Percentiles rank a stretch among this genome's conserved stretches.
These are phyloP conservation scores for Synanthedon tipuliformis DNA, from an alignment of 2,888 invertebrate genomes.

Conservation along the genomic window DNA sequence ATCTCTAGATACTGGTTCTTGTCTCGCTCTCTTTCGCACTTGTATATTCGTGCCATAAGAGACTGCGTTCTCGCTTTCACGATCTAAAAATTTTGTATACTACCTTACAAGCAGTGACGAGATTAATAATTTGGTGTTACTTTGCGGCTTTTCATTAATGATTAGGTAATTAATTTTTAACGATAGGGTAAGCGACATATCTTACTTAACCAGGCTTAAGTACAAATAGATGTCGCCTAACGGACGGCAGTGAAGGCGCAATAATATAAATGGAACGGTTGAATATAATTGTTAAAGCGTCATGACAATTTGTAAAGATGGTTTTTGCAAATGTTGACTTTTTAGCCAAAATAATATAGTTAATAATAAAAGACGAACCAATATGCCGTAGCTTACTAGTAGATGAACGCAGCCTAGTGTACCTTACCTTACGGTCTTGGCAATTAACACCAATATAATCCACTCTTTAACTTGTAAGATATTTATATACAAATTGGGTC, in stretches of 20 bases:
- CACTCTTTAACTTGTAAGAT: slow-evolving; percentile 61
- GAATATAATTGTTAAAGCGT: slow-evolving; percentile 63
- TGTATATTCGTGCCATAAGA: too few relatives aligned
- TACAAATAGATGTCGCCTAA: slow-evolving; percentile 25
- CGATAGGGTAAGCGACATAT: slow-evolving; percentile 37
- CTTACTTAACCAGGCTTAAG: slow-evolving; percentile 32
- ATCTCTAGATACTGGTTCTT: too few relatives aligned
- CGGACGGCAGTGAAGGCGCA: slow-evolving; percentile 33
- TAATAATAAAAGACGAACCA: slow-evolving; percentile 64
- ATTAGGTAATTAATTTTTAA: background rate
- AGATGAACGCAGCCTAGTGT: slow-evolving; percentile 62
- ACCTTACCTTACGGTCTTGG: slow-evolving; percentile 41
- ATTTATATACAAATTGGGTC: slow-evolving; percentile 65
- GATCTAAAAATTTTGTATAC: too few relatives aligned
- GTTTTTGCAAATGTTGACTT: slow-evolving; percentile 68
- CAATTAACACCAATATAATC: slow-evolving; percentile 61
- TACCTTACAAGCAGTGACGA: too few relatives aligned
- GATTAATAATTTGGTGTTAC: too few relatives aligned
- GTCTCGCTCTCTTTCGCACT: too few relatives aligned
- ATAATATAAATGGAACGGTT: slow-evolving; percentile 42
- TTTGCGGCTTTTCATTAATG: background rate
- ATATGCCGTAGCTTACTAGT: slow-evolving; percentile 67
- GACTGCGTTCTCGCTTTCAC: too few relatives aligned
- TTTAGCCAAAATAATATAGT: slow-evolving; percentile 64
- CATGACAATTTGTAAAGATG: slow-evolving; percentile 65